phyloP scores from a whole-genome alignment of 2,797 vertebrate species.

The Holocentrus rufus region DNA sequence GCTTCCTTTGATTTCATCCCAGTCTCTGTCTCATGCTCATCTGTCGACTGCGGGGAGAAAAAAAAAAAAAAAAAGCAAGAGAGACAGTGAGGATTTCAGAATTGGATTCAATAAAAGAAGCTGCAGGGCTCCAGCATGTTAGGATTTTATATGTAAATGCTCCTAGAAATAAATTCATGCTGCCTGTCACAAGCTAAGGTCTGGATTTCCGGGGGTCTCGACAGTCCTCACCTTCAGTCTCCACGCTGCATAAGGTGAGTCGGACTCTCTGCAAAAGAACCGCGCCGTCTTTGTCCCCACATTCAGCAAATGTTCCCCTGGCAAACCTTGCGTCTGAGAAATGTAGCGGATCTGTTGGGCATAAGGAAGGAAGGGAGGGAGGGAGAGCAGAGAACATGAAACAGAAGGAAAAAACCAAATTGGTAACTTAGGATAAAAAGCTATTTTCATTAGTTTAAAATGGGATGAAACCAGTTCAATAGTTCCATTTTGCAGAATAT shows the following conservation, averaged over 20 bases:
- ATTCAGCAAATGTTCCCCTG: conserved; percentile 93
- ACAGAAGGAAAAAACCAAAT: background rate
- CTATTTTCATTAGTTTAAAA: no score
- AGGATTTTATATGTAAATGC: background rate
- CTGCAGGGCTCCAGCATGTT: background rate
- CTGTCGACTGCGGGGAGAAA: conserved; percentile 86
- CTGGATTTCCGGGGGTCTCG: conserved; percentile 5
- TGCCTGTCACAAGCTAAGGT: background rate
- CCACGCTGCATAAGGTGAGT: conserved; percentile 92
- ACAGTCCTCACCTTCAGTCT: conserved; percentile 91
- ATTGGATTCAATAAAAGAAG: background rate
- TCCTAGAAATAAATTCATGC: background rate
- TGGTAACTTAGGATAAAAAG: background rate
- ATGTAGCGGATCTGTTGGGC: conserved; percentile 95
- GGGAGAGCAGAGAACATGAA: background rate
- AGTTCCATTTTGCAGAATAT: background rate
- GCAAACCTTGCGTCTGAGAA: conserved; percentile 98
- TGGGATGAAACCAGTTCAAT: background rate
- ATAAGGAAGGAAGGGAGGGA: background rate
- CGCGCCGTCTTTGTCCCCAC: conserved; percentile 94
- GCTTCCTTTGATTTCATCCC: conserved; percentile 99
- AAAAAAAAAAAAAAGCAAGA: no score
- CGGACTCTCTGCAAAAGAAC: conserved; percentile 95
- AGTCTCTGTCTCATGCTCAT: conserved; percentile 96
- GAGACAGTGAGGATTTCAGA: background rate